Conservation (phyloP, 2,113 vertebrate genomes). For the Oncorhynchus gorbuscha region DNA sequence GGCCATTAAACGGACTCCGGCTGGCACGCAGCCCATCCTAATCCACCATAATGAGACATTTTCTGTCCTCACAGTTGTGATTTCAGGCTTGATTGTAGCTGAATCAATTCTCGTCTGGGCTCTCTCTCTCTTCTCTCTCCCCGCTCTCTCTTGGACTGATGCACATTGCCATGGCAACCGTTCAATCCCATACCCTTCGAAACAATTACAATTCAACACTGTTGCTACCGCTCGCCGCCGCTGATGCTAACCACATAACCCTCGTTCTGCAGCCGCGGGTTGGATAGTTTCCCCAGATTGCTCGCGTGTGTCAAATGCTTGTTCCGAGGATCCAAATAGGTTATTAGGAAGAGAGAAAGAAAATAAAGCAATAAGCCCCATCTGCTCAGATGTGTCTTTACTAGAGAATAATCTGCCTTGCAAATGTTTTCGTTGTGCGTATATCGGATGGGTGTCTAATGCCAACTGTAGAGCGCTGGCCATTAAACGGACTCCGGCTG, state of each 20-base stretch:
- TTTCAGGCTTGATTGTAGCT: slow-evolving; percentile 42
- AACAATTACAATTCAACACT: slow-evolving; percentile 77
- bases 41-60: slow-evolving; percentile 43
- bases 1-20: slow-evolving; percentile 12
- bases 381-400: not conserved
- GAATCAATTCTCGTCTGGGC: slow-evolving; percentile 18
- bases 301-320: slow-evolving; percentile 24
- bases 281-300: slow-evolving; percentile 10
- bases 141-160: slow-evolving; percentile 13
- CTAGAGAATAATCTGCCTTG: not conserved
- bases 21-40: slow-evolving; percentile 32
- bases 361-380: slow-evolving; percentile 21
- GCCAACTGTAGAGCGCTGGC: not conserved
- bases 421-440: slow-evolving; percentile 4
- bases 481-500: slow-evolving; percentile 18
- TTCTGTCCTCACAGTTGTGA: slow-evolving; percentile 13
- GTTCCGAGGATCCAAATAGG: not conserved
- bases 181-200: slow-evolving; percentile 69
- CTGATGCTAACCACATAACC: slow-evolving; percentile 49
- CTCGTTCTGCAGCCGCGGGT: slow-evolving; percentile 33
- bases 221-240: slow-evolving; percentile 58
- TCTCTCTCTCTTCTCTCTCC: not conserved
- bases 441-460: slow-evolving; percentile 1
- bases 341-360: not conserved
- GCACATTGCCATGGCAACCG: slow-evolving; percentile 73